phyloP scores from a whole-genome alignment of 2,113 vertebrate genomes.

The Larimichthys polyactis region DNA sequence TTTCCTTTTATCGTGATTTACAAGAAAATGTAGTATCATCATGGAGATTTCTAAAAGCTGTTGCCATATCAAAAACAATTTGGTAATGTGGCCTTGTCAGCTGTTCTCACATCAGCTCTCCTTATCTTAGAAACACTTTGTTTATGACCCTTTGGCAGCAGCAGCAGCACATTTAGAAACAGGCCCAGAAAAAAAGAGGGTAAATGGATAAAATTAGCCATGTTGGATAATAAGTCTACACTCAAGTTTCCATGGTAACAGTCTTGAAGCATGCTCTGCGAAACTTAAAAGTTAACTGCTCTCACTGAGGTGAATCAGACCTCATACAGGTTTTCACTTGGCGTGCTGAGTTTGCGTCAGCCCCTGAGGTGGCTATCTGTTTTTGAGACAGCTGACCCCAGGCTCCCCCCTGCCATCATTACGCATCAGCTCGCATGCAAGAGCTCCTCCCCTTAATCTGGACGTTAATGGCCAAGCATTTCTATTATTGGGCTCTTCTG shows the following conservation, averaged over 20 bases:
- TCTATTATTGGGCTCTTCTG: slow-evolving; percentile 75
- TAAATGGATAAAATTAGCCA: slow-evolving; percentile 45
- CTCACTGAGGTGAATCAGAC: slow-evolving; percentile 10
- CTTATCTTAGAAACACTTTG: slow-evolving; percentile 15
- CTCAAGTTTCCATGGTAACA: slow-evolving; percentile 55
- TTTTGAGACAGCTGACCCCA: slow-evolving; percentile 41
- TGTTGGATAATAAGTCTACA: slow-evolving; percentile 19
- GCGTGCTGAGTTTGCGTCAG: slow-evolving; percentile 17
- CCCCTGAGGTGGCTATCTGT: slow-evolving; percentile 19
- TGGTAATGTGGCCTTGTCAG: slow-evolving; percentile 3
- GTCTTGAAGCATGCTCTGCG: background rate
- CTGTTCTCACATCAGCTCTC: slow-evolving; percentile 3
- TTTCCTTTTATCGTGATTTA: background rate
- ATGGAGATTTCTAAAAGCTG: background rate
- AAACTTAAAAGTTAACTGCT: slow-evolving; percentile 20
- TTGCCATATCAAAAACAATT: background rate
- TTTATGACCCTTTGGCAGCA: background rate
- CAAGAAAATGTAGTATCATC: background rate
- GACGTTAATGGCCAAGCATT: slow-evolving; percentile 60
- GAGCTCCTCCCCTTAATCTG: slow-evolving; percentile 49
- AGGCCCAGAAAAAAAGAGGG: background rate
- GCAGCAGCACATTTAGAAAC: slow-evolving; percentile 2
- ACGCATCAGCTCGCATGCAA: slow-evolving; percentile 24
- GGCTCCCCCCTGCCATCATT: slow-evolving; percentile 16
- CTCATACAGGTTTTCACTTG: slow-evolving; percentile 5